Conservation (phyloP, 2,113 vertebrate genomes). For the Anolis carolinensis region DNA sequence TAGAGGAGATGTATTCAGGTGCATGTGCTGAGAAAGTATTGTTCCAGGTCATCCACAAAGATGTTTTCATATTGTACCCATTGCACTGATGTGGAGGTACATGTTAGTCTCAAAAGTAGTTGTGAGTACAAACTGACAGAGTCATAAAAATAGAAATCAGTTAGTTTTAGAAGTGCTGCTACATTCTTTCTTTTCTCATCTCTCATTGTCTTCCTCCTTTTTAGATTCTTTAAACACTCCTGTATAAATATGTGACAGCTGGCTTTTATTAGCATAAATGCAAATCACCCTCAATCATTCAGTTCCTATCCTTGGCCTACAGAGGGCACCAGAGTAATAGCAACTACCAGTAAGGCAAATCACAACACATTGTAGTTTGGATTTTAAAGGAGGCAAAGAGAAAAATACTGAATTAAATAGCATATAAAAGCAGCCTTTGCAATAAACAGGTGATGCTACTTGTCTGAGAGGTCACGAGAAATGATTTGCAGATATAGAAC, state of each 20-base stretch:
- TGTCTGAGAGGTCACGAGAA: background rate
- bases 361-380: background rate
- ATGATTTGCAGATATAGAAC: background rate
- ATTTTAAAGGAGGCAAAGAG: background rate
- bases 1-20: too few relatives aligned
- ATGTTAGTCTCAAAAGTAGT: too few relatives aligned
- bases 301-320: background rate
- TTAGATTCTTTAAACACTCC: background rate
- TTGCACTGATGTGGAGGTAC: too few relatives aligned
- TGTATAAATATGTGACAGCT: background rate
- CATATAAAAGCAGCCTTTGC: background rate
- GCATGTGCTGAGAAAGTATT: too few relatives aligned
- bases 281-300: background rate
- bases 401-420: background rate
- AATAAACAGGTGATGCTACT: background rate
- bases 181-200: too few relatives aligned
- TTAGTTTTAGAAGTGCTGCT: too few relatives aligned
- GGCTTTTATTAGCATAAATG: background rate
- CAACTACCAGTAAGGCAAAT: conserved; percentile 14
- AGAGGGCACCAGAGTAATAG: background rate
- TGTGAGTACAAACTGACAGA: too few relatives aligned
- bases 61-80: too few relatives aligned
- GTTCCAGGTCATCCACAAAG: too few relatives aligned
- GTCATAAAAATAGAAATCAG: too few relatives aligned
- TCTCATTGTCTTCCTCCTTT: background rate